A percentile compares a stretch with the other conserved stretches of the same genome.
Conservation (phyloP, 2,797 vertebrate species). For the Crax fasciolata region DNA sequence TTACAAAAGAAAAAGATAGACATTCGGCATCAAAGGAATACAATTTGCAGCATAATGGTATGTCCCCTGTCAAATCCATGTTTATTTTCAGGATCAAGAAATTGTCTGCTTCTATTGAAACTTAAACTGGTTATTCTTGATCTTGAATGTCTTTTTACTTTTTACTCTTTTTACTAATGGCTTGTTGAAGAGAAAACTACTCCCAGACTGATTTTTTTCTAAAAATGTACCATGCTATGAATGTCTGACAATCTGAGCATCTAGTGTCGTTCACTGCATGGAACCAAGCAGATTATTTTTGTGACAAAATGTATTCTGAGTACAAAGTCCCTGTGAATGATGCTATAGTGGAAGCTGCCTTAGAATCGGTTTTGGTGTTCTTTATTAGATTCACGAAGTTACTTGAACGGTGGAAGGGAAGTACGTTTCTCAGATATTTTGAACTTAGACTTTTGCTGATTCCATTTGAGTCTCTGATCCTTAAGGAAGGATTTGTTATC, state of each 20-base stretch:
- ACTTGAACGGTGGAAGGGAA: neutral
- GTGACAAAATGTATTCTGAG: neutral
- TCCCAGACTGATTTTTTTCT: neutral
- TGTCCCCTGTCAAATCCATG: neutral
- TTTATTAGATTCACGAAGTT: neutral
- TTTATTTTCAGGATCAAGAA: neutral
- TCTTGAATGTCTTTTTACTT: neutral
- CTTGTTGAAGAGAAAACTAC: neutral
- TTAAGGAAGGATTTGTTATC: neutral
- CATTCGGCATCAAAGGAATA: neutral
- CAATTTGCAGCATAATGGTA: neutral
- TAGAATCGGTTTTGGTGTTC: neutral
- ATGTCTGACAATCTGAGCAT: neutral
- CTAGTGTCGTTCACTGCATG: neutral
- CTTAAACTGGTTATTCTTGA: neutral
- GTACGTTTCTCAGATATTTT: neutral
- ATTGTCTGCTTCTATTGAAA: neutral
- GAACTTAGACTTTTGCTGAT: neutral
- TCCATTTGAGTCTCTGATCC: neutral
- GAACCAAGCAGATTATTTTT: neutral
- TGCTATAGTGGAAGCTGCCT: neutral
- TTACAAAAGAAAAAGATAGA: neutral
- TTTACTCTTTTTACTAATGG: neutral
- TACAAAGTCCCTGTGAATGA: neutral
- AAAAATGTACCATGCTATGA: neutral